A percentile compares a stretch with the other conserved stretches of the same genome.
These are phyloP conservation scores for Incurvaria masculella DNA, from an alignment of 2,888 invertebrate genomes.

Conservation along the genomic window DNA sequence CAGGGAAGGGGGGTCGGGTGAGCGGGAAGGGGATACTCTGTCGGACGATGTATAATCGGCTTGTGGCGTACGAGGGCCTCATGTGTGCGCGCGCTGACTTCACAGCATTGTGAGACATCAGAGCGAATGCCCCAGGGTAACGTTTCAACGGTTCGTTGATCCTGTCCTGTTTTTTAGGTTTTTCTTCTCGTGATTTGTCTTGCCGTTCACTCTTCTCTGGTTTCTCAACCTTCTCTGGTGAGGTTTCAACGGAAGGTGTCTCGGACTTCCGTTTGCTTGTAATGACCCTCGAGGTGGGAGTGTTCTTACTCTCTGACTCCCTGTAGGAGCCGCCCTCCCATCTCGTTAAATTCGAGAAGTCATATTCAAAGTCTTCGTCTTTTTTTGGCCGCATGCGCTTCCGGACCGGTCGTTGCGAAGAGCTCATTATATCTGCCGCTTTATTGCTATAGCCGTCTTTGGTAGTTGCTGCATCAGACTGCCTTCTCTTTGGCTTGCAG, in stretches of 20 bases:
- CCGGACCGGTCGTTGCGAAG: constrained; percentile 58
- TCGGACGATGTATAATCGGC: no score
- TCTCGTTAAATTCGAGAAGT: constrained; percentile 58
- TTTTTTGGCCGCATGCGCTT: constrained; percentile 63
- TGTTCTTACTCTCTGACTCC: constrained; percentile 18
- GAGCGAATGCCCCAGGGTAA: no score
- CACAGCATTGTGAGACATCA: no score
- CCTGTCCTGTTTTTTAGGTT: constrained; percentile 5
- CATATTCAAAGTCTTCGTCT: constrained; percentile 71
- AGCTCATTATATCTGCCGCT: constrained; percentile 22
- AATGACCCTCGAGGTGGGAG: neutral
- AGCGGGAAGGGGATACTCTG: no score
- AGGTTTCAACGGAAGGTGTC: neutral
- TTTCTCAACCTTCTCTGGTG: neutral
- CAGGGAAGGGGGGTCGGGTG: no score
- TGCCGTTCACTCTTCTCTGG: neutral
- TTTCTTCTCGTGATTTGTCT: constrained; percentile 11
- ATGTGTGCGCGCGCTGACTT: no score
- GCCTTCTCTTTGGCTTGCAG: constrained; percentile 23
- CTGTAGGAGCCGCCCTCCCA: constrained; percentile 49
- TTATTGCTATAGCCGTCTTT: constrained; percentile 40
- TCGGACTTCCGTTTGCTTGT: neutral
- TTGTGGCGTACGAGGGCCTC: no score
- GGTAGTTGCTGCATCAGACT: constrained; percentile 51
- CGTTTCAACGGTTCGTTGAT: no score